Conservation (phyloP, 2,797 vertebrate species). For the Valencia hispanica region DNA sequence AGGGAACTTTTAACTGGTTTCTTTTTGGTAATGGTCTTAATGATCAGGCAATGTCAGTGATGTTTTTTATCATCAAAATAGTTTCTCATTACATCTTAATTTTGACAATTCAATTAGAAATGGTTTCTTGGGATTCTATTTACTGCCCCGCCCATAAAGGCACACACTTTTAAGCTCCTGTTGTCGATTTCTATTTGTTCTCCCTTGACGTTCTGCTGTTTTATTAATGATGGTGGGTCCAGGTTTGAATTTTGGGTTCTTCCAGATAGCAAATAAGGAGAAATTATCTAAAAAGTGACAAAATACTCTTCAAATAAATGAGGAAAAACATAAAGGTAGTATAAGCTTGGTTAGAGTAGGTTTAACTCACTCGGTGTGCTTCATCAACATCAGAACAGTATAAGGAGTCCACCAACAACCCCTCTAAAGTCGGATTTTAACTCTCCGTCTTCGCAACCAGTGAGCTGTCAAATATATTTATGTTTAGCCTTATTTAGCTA, state of each 20-base stretch:
- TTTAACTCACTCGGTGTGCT: background rate
- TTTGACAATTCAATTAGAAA: background rate
- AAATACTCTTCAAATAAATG: no score
- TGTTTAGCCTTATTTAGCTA: background rate
- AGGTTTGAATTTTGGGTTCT: no score
- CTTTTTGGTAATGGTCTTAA: background rate
- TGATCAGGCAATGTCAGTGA: background rate
- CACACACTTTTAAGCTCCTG: no score
- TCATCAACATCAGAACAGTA: background rate
- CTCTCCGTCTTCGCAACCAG: background rate
- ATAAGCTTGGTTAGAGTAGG: background rate
- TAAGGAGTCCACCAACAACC: background rate
- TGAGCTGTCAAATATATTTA: background rate
- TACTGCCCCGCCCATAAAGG: no score
- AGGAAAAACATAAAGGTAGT: background rate
- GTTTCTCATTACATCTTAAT: background rate
- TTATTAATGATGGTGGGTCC: no score
- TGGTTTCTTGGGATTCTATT: no score
- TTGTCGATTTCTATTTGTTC: background rate
- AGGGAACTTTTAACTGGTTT: slow-evolving; percentile 9
- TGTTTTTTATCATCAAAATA: background rate
- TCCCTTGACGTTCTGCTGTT: background rate
- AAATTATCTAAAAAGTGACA: no score
- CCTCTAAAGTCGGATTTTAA: background rate
- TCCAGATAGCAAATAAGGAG: no score